These are phyloP conservation scores for Trichosurus vulpecula DNA, from an alignment of 2,797 vertebrate genomes.

Conservation along the genomic window DNA sequence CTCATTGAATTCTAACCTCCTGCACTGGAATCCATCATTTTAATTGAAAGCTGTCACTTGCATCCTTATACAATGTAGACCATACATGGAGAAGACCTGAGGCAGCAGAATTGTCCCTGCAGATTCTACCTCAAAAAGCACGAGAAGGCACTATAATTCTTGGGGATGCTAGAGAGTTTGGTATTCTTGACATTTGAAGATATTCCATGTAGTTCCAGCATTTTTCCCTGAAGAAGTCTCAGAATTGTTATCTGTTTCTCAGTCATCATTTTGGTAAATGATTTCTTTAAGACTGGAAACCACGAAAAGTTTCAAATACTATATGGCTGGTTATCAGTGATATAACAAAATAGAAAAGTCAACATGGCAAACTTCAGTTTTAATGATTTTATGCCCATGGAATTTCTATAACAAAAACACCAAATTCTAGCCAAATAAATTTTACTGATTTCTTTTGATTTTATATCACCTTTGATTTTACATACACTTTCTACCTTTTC, in stretches of 20 bases:
- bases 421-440: slow-evolving; percentile 15
- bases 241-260: neutral
- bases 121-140: slow-evolving; percentile 2
- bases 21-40: slow-evolving; percentile 3
- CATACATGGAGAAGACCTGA: neutral
- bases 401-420: neutral
- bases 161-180: neutral
- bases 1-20: rapidly evolving
- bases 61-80: neutral
- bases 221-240: neutral
- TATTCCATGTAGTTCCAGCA: neutral
- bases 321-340: neutral
- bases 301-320: slow-evolving; percentile 6
- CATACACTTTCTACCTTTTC: neutral
- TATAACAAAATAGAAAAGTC: slow-evolving; percentile 10
- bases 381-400: neutral
- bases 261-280: slow-evolving; percentile 17
- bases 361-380: neutral
- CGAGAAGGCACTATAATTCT: neutral
- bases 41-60: neutral
- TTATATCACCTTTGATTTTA: neutral
- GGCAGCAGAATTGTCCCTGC: neutral
- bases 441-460: neutral
- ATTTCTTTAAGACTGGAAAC: slow-evolving; percentile 9
- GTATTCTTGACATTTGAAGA: neutral